Conservation (phyloP, 2,113 vertebrate species). For the Amazona vittata region DNA sequence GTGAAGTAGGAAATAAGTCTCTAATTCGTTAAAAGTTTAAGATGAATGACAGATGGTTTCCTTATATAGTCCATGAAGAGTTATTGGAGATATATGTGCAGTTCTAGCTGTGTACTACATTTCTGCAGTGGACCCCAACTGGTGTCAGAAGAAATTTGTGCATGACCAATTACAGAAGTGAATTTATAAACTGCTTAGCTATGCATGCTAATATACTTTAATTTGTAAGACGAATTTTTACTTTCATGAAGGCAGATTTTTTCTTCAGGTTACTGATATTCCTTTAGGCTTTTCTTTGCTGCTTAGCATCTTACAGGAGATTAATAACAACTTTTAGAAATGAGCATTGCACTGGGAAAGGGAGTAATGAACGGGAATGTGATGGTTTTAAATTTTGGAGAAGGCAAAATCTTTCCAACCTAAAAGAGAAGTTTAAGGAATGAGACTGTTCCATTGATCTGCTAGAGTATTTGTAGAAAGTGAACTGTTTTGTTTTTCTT, state of each 20-base stretch:
- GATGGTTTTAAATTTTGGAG: not conserved
- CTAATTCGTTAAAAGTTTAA: not conserved
- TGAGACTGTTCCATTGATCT: not conserved
- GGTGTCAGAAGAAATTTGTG: not conserved
- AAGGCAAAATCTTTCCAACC: not conserved
- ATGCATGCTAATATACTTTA: not conserved
- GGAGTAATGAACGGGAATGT: not conserved
- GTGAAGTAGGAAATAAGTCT: not conserved
- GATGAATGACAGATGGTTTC: not conserved
- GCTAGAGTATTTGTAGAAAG: not conserved
- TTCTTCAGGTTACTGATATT: not conserved
- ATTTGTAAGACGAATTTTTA: not conserved
- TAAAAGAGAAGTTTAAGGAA: not conserved
- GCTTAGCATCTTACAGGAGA: not conserved
- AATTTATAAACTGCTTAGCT: not conserved
- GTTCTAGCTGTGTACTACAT: not conserved
- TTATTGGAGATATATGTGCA: not conserved
- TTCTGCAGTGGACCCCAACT: not conserved
- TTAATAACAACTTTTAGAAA: not conserved
- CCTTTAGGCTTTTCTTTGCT: not conserved
- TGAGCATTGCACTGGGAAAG: not conserved
- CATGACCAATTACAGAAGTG: not conserved
- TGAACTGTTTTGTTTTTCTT: not conserved
- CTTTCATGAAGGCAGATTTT: not conserved
- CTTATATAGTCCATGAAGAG: not conserved